phyloP scores from a whole-genome alignment of 1,140 invertebrate species.

The Papilio polyxenes region DNA sequence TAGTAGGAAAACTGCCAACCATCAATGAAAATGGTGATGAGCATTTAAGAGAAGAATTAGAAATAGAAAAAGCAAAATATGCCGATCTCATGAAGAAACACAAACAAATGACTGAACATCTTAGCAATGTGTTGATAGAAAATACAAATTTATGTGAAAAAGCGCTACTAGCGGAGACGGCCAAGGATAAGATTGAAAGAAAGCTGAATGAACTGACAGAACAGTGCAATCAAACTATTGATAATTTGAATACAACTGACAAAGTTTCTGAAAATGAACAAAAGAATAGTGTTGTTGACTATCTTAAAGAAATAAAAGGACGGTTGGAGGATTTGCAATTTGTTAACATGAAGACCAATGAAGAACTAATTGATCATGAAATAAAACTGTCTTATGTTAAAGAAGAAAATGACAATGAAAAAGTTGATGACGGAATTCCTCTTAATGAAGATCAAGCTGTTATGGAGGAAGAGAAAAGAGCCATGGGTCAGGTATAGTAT shows the following conservation, averaged over 20 bases:
- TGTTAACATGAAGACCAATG: conserved; percentile 80
- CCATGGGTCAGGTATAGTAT: conserved; percentile 81
- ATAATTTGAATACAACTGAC: conserved; percentile 71
- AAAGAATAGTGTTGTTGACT: conserved; percentile 71
- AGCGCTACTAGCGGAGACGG: conserved; percentile 83
- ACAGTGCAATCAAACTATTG: conserved; percentile 81
- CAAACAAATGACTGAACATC: conserved; percentile 82
- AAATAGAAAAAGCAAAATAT: conserved; percentile 77
- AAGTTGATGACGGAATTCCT: conserved; percentile 58
- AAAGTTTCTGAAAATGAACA: conserved; percentile 59
- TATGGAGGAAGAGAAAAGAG: conserved; percentile 84
- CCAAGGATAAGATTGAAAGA: conserved; percentile 84
- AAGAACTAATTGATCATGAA: conserved; percentile 82
- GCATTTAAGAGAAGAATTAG: conserved; percentile 78
- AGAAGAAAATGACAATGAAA: conserved; percentile 60
- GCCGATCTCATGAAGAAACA: conserved; percentile 81
- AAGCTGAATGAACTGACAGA: conserved; percentile 85
- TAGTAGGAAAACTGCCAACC: conserved; percentile 77
- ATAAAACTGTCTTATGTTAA: conserved; percentile 71
- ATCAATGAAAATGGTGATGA: conserved; percentile 67
- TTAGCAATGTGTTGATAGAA: conserved; percentile 82
- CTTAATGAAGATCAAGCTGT: conserved; percentile 81
- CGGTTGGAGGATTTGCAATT: conserved; percentile 80
- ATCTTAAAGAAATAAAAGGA: conserved; percentile 79
- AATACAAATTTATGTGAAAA: conserved; percentile 83